A percentile compares a stretch with the other conserved stretches of the same genome.
phyloP scores from a whole-genome alignment of 2,888 invertebrate species.

The Muschampia plurimacula region DNA sequence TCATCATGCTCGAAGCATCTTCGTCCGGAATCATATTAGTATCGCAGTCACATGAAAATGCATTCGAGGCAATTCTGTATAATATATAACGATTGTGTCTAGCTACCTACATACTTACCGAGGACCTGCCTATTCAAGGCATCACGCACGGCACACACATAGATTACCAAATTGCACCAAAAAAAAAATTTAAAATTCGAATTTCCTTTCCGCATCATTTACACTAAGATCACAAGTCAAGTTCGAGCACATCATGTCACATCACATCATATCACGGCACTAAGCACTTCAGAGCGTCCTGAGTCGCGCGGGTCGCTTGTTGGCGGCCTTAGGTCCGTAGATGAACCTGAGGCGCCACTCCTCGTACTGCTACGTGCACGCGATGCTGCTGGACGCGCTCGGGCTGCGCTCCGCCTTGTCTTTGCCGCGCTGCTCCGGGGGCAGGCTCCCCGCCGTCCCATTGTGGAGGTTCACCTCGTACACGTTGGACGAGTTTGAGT shows the following conservation, averaged over 20 bases:
- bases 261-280: neutral
- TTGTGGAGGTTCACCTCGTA: slow-evolving; percentile 72
- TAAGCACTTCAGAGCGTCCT: slow-evolving; percentile 31
- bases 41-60: slow-evolving; percentile 16
- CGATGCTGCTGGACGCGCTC: slow-evolving; percentile 68
- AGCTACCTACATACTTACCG: slow-evolving; percentile 34
- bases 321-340: slow-evolving; percentile 62
- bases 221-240: slow-evolving; percentile 40
- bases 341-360: slow-evolving; percentile 77
- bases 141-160: neutral
- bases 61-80: slow-evolving; percentile 8
- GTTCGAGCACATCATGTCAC: neutral
- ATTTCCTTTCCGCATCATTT: slow-evolving; percentile 21
- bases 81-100: slow-evolving; percentile 1
- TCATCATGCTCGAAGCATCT: slow-evolving; percentile 6
- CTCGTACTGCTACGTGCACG: slow-evolving; percentile 80
- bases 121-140: neutral
- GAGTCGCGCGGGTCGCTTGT: slow-evolving; percentile 46
- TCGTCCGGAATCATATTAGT: neutral
- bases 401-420: slow-evolving; percentile 51
- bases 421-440: slow-evolving; percentile 46
- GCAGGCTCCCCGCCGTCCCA: slow-evolving; percentile 48
- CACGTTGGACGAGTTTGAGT: slow-evolving; percentile 78
- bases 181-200: neutral
- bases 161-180: slow-evolving; percentile 23